Percentiles rank a stretch among this genome's conserved stretches.
These are phyloP conservation scores for Pinctada fucata DNA, from an alignment of 2,888 invertebrate species.

Conservation along the genomic window DNA sequence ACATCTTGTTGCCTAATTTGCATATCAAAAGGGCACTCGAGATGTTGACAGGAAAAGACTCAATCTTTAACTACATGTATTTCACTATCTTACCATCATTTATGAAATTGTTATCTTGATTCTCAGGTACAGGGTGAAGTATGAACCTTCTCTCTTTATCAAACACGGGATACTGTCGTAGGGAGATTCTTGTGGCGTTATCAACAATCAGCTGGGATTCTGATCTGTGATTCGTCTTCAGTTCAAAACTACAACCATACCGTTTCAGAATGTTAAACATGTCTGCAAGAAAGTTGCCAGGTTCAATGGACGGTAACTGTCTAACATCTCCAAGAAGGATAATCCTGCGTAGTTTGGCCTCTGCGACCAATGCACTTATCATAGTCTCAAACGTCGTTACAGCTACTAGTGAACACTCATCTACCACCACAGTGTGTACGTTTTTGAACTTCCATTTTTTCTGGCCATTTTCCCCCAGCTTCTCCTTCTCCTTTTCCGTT, in stretches of 20 bases:
- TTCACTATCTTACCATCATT: constrained; percentile 17
- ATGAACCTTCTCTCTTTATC: constrained; percentile 56
- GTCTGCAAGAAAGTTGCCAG: constrained; percentile 70
- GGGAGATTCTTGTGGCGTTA: constrained; percentile 68
- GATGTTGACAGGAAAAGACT: too few species aligned
- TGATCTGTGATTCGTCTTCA: constrained; percentile 68
- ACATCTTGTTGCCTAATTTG: too few species aligned
- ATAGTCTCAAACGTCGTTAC: constrained; percentile 64
- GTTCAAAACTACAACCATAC: constrained; percentile 57
- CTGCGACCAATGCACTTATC: constrained; percentile 56
- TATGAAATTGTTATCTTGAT: constrained; percentile 29
- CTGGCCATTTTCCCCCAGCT: constrained; percentile 10
- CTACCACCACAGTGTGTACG: constrained; percentile 64
- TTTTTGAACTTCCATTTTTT: constrained; percentile 56
- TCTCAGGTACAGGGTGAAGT: constrained; percentile 21
- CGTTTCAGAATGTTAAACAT: constrained; percentile 50
- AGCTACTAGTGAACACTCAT: constrained; percentile 72
- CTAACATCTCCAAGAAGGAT: constrained; percentile 70
- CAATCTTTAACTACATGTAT: not conserved
- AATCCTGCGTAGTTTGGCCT: constrained; percentile 60
- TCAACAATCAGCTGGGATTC: constrained; percentile 69
- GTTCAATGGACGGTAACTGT: constrained; percentile 73
- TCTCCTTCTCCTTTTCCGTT: constrained; percentile 23
- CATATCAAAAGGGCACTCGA: too few species aligned
- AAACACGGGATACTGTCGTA: constrained; percentile 56